Conservation (phyloP, 2,797 vertebrate genomes). For the Eulemur coronatus region DNA sequence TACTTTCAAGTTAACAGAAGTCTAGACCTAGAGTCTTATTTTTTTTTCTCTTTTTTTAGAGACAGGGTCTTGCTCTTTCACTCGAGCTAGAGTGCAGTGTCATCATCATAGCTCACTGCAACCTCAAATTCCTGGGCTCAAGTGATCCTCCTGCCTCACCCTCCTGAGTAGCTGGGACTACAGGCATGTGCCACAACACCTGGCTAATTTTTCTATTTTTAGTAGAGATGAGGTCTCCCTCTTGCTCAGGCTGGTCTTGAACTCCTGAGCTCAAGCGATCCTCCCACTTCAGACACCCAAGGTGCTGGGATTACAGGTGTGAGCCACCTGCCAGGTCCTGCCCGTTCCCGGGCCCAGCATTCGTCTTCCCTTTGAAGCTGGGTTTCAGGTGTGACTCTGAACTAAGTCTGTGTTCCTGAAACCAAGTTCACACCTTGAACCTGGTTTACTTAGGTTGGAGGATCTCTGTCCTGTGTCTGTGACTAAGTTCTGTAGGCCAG, state of each 20-base stretch:
- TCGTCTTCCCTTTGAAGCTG: neutral
- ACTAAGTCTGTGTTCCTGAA: neutral
- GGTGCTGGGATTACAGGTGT: neutral
- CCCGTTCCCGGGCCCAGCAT: neutral
- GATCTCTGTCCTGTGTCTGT: neutral
- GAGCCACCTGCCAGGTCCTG: neutral
- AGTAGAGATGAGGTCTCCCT: neutral
- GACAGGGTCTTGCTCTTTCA: neutral
- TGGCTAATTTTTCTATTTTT: neutral
- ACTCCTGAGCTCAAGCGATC: neutral
- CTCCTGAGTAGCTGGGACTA: neutral
- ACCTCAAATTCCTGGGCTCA: neutral
- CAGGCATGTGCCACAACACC: accelerated
- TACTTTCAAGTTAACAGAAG: neutral
- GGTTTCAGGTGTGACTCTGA: neutral
- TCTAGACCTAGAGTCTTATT: neutral
- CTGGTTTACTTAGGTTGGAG: neutral
- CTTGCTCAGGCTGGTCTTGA: neutral
- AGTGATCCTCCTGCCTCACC: neutral
- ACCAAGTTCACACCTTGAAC: neutral
- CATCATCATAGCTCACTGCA: neutral
- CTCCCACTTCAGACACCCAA: no score
- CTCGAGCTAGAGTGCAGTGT: neutral
- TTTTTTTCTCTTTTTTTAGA: neutral
- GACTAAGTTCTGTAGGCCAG: neutral